These are phyloP conservation scores for Acrocephalus arundinaceus DNA, from an alignment of 2,113 vertebrate genomes.

Conservation along the genomic window DNA sequence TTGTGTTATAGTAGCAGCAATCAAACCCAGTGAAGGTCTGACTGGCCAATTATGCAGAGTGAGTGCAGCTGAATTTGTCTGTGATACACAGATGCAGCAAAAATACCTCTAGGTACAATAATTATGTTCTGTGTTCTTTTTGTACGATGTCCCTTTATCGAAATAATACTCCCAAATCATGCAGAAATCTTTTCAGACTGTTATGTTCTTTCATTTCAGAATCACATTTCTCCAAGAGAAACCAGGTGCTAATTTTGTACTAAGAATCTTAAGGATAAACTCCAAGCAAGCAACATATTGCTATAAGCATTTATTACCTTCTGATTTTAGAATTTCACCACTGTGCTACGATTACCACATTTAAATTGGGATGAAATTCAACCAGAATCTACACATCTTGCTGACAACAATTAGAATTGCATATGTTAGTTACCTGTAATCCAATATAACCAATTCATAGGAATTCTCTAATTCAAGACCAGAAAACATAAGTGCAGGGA, in stretches of 20 bases:
- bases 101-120: not conserved
- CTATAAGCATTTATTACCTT: not conserved
- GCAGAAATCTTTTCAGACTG: not conserved
- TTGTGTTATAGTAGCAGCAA: not conserved
- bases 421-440: not conserved
- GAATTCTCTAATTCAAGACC: not conserved
- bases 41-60: not conserved
- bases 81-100: not conserved
- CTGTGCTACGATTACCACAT: not conserved
- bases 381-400: not conserved
- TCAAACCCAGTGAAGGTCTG: not conserved
- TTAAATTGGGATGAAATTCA: not conserved
- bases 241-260: not conserved
- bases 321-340: not conserved
- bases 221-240: not conserved
- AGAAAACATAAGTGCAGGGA: not conserved
- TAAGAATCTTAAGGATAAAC: not conserved
- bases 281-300: not conserved
- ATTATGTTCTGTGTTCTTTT: not conserved
- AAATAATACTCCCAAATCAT: not conserved
- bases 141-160: not conserved
- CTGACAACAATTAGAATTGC: not conserved
- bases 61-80: not conserved
- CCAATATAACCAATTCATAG: not conserved
- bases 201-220: not conserved